Evolutionary conservation across 2,888 invertebrate species (phyloP), one percentile per base, ranked within the genome.

Genomic region (Eilema griseolum): DNA sequence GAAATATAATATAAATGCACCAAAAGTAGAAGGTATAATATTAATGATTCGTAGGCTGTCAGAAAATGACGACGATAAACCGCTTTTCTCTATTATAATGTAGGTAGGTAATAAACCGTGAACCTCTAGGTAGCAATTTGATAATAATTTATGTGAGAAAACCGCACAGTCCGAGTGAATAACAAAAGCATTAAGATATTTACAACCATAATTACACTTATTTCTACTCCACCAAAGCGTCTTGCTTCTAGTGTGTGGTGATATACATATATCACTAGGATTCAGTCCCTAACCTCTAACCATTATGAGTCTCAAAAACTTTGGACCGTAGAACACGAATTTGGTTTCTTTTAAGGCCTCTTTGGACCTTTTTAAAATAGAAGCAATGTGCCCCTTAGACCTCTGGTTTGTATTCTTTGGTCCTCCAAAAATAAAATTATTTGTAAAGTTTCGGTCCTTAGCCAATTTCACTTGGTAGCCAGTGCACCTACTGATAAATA

Each of bases 171-270:
- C 28, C 31, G 24, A 57, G 33, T 33, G 37, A 59, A 67, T 67
- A 65, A 72, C 41, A 67, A 61, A 41, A 56, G 65, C 61, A 69
- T 63, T 60, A 61, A 64, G 64, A 56, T 65, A 67, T 61, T 59
- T 60, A 67, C 37, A 14, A 56, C 20, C 28, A 61, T 61, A 70
- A 67, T 70, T 73, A 61, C n/a, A 16, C 16, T 16, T 10, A 52
- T 70, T 59, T 70, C 28, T 41, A 16, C 31, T 65, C 57, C 61
- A 46, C 52, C 61, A 46, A 23, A 8, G 31, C 31, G n/a, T 52
- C 8, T 37, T 33, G 62, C 46, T 59, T 52, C 59, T 56, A 37
- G 61, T 70, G 46, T 14, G 67, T 61, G 61, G 52, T 61, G 61
- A 37, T 33, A 33, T 4, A 8, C 8, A 28, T 65, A 33, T 37